Evolutionary conservation across 1,140 invertebrate genomes (phyloP).

Genomic region (Eriocheir sinensis): DNA sequence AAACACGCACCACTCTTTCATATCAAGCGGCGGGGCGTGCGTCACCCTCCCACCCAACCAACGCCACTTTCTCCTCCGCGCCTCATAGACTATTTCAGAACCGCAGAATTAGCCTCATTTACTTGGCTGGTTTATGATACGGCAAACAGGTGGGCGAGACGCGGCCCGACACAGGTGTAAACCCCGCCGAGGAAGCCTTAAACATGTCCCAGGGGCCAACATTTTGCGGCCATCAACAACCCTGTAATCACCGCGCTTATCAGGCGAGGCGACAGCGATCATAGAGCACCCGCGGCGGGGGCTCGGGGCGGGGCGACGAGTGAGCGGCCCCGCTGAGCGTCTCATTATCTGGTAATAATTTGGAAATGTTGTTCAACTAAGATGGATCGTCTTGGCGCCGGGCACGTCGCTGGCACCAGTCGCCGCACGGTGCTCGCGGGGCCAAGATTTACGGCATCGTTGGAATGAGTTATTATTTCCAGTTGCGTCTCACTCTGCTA

Average conservation of each 20-base stretch:
- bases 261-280: slow-evolving; percentile 52
- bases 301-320: slow-evolving; percentile 34
- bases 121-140: slow-evolving; percentile 38
- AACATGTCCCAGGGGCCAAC: slow-evolving; percentile 58
- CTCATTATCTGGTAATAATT: slow-evolving; percentile 77
- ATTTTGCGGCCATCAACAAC: slow-evolving; percentile 64
- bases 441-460: slow-evolving; percentile 56
- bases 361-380: slow-evolving; percentile 75
- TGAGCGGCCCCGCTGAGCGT: slow-evolving; percentile 53
- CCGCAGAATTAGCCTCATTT: slow-evolving; percentile 56
- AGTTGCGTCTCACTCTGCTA: background rate
- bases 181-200: slow-evolving; percentile 45
- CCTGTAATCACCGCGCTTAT: slow-evolving; percentile 69
- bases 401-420: slow-evolving; percentile 61
- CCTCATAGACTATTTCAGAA: slow-evolving; percentile 11
- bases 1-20: slow-evolving; percentile 36
- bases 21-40: slow-evolving; percentile 6
- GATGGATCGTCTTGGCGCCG: slow-evolving; percentile 68
- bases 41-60: background rate
- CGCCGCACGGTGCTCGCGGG: slow-evolving; percentile 31
- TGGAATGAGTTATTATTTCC: slow-evolving; percentile 52
- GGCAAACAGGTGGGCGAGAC: background rate
- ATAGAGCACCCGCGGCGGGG: slow-evolving; percentile 52
- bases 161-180: slow-evolving; percentile 42
- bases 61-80: background rate